Percentiles rank a stretch among this genome's conserved stretches.
phyloP scores from a whole-genome alignment of 2,797 vertebrate genomes.

The Lycodopsis pacificus region DNA sequence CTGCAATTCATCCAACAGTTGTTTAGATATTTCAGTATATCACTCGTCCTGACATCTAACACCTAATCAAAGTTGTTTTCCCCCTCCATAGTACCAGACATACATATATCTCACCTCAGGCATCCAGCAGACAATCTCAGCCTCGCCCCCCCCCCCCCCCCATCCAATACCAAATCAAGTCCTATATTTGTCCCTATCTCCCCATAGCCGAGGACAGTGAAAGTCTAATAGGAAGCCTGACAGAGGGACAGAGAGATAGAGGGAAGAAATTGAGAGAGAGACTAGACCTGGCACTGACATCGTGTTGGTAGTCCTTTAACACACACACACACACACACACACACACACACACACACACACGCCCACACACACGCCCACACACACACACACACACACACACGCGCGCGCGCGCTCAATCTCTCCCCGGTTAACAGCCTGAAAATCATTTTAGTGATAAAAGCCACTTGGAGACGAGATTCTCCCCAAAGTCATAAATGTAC shows the following conservation, averaged over 20 bases:
- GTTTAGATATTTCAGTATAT: neutral
- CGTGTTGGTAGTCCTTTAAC: constrained; percentile 46
- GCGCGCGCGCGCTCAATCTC: constrained; percentile 41
- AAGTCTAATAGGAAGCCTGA: constrained; percentile 56
- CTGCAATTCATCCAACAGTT: neutral
- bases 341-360: constrained; percentile 13
- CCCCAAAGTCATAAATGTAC: constrained; percentile 21
- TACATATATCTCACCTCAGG: constrained; percentile 44
- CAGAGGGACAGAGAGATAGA: constrained; percentile 45
- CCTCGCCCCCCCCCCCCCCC: constrained; percentile 6
- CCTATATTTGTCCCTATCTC: constrained; percentile 57
- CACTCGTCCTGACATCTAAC: constrained; percentile 11
- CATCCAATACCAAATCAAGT: constrained; percentile 59
- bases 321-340: too few relatives aligned
- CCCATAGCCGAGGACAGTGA: constrained; percentile 37
- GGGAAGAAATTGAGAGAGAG: constrained; percentile 52
- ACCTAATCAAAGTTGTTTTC: constrained; percentile 21
- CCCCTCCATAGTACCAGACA: neutral
- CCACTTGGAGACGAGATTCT: constrained; percentile 35
- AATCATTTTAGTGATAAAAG: constrained; percentile 48
- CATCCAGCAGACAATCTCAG: constrained; percentile 49
- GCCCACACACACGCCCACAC: constrained; percentile 9
- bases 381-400: constrained; percentile 13
- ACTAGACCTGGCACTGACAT: constrained; percentile 49
- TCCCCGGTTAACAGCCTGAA: constrained; percentile 28